phyloP scores from a whole-genome alignment of 2,113 vertebrate genomes.

The Paradoxurus hermaphroditus region DNA sequence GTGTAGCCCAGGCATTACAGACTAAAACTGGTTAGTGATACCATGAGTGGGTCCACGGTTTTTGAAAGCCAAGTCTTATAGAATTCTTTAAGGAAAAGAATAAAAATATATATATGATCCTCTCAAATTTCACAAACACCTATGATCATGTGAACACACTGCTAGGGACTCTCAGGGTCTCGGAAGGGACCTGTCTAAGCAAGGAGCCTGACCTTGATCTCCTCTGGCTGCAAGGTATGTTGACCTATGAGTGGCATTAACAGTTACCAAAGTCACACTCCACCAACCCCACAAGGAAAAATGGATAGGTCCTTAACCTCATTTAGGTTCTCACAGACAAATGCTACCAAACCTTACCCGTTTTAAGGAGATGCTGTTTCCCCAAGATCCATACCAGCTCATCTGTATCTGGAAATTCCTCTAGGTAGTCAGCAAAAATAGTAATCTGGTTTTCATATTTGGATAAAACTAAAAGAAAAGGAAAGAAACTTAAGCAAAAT shows the following conservation, averaged over 20 bases:
- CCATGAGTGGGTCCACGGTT: background rate
- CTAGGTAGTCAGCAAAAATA: constrained; percentile 84
- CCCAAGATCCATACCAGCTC: constrained; percentile 89
- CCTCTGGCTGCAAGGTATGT: background rate
- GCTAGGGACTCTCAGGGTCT: background rate
- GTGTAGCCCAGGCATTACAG: background rate
- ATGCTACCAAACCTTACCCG: constrained; percentile 77
- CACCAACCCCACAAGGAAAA: background rate
- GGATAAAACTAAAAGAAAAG: constrained; percentile 81
- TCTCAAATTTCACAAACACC: constrained; percentile 10
- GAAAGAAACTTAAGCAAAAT: constrained; percentile 42
- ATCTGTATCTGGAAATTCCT: constrained; percentile 88
- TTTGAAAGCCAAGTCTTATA: constrained; percentile 1
- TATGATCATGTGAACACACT: background rate
- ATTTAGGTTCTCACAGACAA: constrained; percentile 9
- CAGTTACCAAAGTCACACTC: background rate
- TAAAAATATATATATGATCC: background rate
- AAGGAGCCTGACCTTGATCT: background rate
- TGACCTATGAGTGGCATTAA: background rate
- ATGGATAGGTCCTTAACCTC: background rate
- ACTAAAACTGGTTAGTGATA: background rate
- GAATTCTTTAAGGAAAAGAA: constrained; percentile 47
- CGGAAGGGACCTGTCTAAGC: background rate
- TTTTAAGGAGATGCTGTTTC: constrained; percentile 85
- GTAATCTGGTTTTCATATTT: constrained; percentile 85